A percentile compares a stretch with the other conserved stretches of the same genome.
Conservation (phyloP, 2,113 vertebrate species). For the Myocastor coypus region DNA sequence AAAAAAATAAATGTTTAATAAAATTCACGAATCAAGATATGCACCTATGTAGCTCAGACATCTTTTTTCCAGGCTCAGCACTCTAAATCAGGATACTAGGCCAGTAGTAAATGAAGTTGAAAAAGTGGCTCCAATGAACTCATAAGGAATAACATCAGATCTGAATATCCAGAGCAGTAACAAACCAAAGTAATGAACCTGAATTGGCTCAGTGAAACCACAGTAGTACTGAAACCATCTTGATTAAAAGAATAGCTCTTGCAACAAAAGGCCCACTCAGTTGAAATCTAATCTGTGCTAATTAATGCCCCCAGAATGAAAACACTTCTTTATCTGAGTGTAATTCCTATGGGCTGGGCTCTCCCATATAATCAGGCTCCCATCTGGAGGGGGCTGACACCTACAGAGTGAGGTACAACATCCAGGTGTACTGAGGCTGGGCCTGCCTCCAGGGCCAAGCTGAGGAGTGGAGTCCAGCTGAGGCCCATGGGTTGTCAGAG, state of each 20-base stretch:
- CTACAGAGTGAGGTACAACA: neutral
- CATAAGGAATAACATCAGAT: slow-evolving; percentile 22
- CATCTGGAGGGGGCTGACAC: neutral
- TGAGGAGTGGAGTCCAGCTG: neutral
- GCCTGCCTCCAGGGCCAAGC: neutral
- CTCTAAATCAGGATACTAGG: neutral
- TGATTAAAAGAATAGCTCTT: slow-evolving; percentile 67
- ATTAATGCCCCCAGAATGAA: slow-evolving; percentile 74
- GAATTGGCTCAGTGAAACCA: slow-evolving; percentile 60
- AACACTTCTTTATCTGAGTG: slow-evolving; percentile 73
- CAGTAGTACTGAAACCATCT: slow-evolving; percentile 62
- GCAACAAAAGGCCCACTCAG: slow-evolving; percentile 74
- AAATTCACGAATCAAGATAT: slow-evolving; percentile 54
- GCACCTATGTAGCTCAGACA: slow-evolving; percentile 13
- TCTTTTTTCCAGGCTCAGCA: slow-evolving; percentile 25
- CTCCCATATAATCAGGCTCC: slow-evolving; percentile 46
- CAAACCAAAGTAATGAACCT: slow-evolving; percentile 69
- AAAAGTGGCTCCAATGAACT: slow-evolving; percentile 36
- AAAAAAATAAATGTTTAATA: slow-evolving; percentile 66
- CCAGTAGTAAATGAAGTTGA: slow-evolving; percentile 42
- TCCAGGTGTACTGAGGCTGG: neutral
- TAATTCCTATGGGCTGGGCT: slow-evolving; percentile 45
- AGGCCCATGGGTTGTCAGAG: neutral
- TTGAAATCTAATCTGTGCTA: slow-evolving; percentile 77
- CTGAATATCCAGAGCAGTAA: slow-evolving; percentile 59